phyloP scores from a whole-genome alignment of 2,888 invertebrate genomes.

The Empis livida region DNA sequence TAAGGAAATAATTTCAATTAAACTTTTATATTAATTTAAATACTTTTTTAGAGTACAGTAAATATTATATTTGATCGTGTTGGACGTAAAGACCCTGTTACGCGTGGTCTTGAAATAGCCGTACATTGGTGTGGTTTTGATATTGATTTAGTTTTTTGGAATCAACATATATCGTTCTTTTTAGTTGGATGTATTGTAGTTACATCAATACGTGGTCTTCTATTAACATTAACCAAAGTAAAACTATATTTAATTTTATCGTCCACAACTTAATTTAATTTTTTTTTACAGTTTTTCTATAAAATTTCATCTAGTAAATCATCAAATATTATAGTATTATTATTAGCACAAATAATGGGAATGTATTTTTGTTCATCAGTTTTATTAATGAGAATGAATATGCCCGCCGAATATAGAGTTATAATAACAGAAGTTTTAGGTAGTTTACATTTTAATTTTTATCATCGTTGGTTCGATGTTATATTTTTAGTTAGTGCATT shows the following conservation, averaged over 20 bases:
- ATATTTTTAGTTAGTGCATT: constrained; percentile 95
- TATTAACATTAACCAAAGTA: constrained; percentile 95
- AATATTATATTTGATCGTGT: constrained; percentile 99
- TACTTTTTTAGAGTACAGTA: constrained; percentile 71
- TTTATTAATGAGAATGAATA: constrained; percentile 95
- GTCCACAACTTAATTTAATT: constrained; percentile 2
- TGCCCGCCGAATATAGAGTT: constrained; percentile 92
- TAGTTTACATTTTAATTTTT: constrained; percentile 96
- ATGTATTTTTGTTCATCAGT: constrained; percentile 99
- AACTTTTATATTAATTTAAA: not conserved
- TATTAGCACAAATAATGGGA: constrained; percentile 97
- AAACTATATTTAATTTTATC: constrained; percentile 1
- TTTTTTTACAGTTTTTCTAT: constrained; percentile 83
- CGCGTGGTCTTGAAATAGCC: constrained; percentile 88
- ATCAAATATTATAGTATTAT: constrained; percentile 92
- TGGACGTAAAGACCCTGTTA: constrained; percentile 96
- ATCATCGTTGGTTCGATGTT: constrained; percentile 99
- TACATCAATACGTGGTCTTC: constrained; percentile 89
- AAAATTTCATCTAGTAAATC: constrained; percentile 98
- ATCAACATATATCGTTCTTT: constrained; percentile 95
- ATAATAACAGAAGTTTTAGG: constrained; percentile 82
- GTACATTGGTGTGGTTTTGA: constrained; percentile 93
- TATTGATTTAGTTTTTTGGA: constrained; percentile 98
- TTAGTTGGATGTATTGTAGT: constrained; percentile 95
- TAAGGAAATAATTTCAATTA: constrained; percentile 39